Evolutionary conservation across 2,888 invertebrate genomes (phyloP), one percentile per base, ranked within the genome.

Genomic region (Yponomeuta sedellus): DNA sequence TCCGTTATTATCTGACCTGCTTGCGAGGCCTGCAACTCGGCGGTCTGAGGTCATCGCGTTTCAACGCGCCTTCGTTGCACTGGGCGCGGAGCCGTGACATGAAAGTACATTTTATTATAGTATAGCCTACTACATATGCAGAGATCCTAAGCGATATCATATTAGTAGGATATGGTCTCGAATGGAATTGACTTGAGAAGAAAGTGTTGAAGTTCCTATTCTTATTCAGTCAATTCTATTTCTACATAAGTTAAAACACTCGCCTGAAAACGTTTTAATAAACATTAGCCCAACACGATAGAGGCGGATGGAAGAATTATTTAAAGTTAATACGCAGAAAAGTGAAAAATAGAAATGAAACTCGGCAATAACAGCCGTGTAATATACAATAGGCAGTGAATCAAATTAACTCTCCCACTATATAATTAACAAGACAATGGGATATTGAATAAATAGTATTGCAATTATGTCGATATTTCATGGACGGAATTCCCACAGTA

Each of bases 11-110:
- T 59, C 72, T 87, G 88, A 86, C 88, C 88, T 76, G 87, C 79
- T 78, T 88, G 70, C 68, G 75, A 74, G 75, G 74, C 66, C 75
- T 78, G 80, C 77, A 75, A 76, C 73, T 69, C 74, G 75, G 78
- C 77, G 73, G 69, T 70, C 74, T 78, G 82, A 85, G 85, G 85
- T 82, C 83, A 80, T 72, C 77, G 67, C 74, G 73, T 75, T 74
- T 74, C 73, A 74, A 74, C 74, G 71, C 72, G 71, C 66, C 20
- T 22, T 59, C 57, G 44, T 71, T 22, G 59, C 20, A 58, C 20
- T 2, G 19, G 58, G 58, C 44, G 12, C 44, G 44, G 3, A 52
- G 44, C 44, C 44, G 44, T 52, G 44, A 52, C 44, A 52, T 52
- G 44, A 52, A 52, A 52, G 16, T 16, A 52, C 44, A 16, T 16